Percentiles rank a stretch among this genome's conserved stretches.
phyloP scores from a whole-genome alignment of 1,140 invertebrate genomes.

The Hypothenemus hampei region DNA sequence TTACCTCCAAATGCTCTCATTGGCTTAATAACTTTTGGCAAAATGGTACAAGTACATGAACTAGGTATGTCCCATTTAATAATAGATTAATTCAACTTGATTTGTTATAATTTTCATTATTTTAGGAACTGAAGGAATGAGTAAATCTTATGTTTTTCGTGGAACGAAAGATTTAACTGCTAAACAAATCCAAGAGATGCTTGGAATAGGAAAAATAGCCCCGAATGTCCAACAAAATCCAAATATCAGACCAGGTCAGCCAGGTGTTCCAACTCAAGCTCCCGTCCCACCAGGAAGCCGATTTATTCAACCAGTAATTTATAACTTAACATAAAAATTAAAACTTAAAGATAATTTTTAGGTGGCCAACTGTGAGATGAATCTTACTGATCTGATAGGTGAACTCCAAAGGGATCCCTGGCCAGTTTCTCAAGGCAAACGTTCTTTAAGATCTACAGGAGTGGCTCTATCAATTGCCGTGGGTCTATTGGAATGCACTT shows the following conservation, averaged over 20 bases:
- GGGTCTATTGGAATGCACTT: conserved; percentile 92
- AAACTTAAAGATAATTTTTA: conserved; percentile 4
- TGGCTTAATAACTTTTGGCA: conserved; percentile 91
- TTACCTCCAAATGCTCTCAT: conserved; percentile 94
- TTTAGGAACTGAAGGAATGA: conserved; percentile 81
- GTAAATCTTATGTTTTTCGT: conserved; percentile 96
- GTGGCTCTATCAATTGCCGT: conserved; percentile 95
- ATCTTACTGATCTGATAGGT: conserved; percentile 83
- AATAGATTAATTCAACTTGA: background rate
- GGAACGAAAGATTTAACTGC: conserved; percentile 96
- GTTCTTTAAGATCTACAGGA: conserved; percentile 90
- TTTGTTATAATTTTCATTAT: conserved; percentile 9
- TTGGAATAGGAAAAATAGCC: conserved; percentile 73
- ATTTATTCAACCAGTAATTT: conserved; percentile 86
- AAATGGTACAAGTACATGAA: conserved; percentile 90
- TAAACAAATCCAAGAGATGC: conserved; percentile 96
- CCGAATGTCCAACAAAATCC: conserved; percentile 51
- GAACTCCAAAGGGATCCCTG: conserved; percentile 97
- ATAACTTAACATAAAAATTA: background rate
- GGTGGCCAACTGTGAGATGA: conserved; percentile 95
- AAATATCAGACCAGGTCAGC: conserved; percentile 47
- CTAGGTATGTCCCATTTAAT: conserved; percentile 47
- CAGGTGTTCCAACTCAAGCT: conserved; percentile 31
- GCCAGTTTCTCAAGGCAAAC: conserved; percentile 92
- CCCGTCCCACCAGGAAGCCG: conserved; percentile 66